Base-by-base conservation (phyloP, 2,113 vertebrate genomes). In the Tympanuchus pallidicinctus region DNA sequence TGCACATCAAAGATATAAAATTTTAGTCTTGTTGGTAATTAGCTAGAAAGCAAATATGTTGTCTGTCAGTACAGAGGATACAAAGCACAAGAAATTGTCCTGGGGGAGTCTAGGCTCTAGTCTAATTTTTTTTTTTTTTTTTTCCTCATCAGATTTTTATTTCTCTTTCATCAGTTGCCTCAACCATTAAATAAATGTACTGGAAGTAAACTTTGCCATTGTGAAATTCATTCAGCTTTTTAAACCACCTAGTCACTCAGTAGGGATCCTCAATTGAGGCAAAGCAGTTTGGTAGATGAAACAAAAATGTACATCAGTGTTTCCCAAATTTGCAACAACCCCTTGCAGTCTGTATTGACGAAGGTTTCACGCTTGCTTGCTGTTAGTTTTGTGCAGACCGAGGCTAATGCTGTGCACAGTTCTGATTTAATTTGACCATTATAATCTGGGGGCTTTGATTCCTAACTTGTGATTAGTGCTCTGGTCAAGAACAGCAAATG, bases 11-110 rank as follows among this genome's bases (percentile, higher is more conserved):
- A 96, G 95, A 92, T 90, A 47, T 86, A 95, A 95, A 96, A 94
- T 95, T 96, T 96, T 83, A 88, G 90, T 88, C 92, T 92, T 96
- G 88, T 92, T 96, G 90, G 65, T 96, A 96, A 96, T 96, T 94
- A 96, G 90, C 90, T 83, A 69, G 86, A 83, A 95, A 96, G 93
- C 92, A 95, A 96, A 96, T 96, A 90, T 74, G 82, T 93, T 92
- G 73, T 90, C 92, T 96, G 80, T 93, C 93, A 90, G 90, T 86
- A 86, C 57, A 90, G 88, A 93, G 69, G 83, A 94, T 94, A 95
- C 88, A 94, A 95, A 94, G 93, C 89, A 92, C 32, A 91, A 94
- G 95, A 88, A 95, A 90, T 83, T 93, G 86, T 96, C 96, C 92
- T 94, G 57, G 70, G 95, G 95, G 95, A 95, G 92, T 92, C 90